Evolutionary conservation across 30 jellyfish, hydroid and myxozoan species (phyloP).

Genomic region (Aurelia sp.): DNA sequence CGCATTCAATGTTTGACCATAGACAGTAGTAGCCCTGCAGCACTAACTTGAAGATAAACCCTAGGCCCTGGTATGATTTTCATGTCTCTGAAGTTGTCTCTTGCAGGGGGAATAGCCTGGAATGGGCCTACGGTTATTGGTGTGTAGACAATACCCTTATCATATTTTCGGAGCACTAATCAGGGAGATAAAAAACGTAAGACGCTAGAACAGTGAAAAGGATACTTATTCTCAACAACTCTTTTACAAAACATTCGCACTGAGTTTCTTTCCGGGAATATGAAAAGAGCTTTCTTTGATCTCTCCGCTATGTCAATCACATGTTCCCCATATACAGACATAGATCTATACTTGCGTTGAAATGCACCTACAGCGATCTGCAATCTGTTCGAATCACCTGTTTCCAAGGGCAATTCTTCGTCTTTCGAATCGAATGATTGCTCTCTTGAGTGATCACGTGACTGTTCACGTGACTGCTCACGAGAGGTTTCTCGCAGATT

Average conservation of each 20-base stretch:
- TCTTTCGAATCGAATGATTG: slow-evolving; percentile 59
- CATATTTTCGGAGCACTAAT: background rate
- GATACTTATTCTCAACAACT: slow-evolving; percentile 85
- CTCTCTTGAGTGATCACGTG: slow-evolving; percentile 4
- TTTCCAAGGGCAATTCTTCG: slow-evolving; percentile 45
- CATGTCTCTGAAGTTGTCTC: too few species aligned
- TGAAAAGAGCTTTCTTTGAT: slow-evolving; percentile 75
- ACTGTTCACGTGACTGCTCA: slow-evolving; percentile 29
- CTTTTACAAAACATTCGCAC: slow-evolving; percentile 74
- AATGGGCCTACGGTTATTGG: too few species aligned
- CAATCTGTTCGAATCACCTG: slow-evolving; percentile 58
- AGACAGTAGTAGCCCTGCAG: too few species aligned
- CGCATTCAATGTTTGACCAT: too few species aligned
- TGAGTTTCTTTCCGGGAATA: slow-evolving; percentile 61
- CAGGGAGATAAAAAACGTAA: background rate
- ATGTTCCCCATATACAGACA: slow-evolving; percentile 84
- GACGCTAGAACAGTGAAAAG: slow-evolving; percentile 4
- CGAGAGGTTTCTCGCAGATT: slow-evolving; percentile 8
- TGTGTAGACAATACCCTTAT: too few species aligned
- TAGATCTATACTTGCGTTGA: slow-evolving; percentile 75
- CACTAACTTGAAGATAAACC: too few species aligned
- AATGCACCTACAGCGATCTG: slow-evolving; percentile 75
- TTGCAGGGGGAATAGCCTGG: too few species aligned
- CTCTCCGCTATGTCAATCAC: slow-evolving; percentile 80
- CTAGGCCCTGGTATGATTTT: too few species aligned